Percentiles rank a stretch among this genome's conserved stretches.
These are phyloP conservation scores for Sebastes alutus DNA, from an alignment of 2,797 vertebrate genomes.

Conservation along the genomic window DNA sequence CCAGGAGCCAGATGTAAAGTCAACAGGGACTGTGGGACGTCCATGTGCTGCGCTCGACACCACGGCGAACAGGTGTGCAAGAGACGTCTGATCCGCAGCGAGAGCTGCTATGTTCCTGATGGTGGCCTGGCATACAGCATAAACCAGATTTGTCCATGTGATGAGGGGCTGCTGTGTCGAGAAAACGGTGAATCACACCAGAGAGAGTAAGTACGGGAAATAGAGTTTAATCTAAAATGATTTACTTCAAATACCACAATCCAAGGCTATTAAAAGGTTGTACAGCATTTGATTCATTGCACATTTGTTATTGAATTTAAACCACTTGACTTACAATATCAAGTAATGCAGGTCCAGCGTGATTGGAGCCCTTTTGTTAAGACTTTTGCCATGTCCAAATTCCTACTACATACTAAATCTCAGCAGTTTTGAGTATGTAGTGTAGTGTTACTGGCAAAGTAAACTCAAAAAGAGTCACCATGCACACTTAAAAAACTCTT, in stretches of 20 bases:
- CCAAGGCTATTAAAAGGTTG: neutral
- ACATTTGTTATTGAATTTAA: neutral
- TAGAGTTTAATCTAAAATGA: neutral
- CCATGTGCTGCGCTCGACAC: conserved; percentile 87
- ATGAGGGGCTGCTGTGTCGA: conserved; percentile 85
- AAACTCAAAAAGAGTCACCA: too few relatives aligned
- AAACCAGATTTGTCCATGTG: conserved; percentile 89
- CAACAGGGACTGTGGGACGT: conserved; percentile 83
- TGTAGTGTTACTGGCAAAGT: neutral
- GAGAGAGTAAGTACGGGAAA: conserved; percentile 82
- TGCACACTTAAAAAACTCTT: neutral
- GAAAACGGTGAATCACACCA: conserved; percentile 39
- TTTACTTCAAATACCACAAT: neutral
- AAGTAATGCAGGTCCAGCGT: neutral
- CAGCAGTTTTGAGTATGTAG: neutral
- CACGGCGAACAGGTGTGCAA: conserved; percentile 89
- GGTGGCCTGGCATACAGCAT: conserved; percentile 90
- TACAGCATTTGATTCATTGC: neutral
- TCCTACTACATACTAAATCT: neutral
- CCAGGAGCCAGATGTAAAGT: conserved; percentile 87
- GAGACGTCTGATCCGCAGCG: conserved; percentile 70
- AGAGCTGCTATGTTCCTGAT: conserved; percentile 86
- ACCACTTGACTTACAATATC: neutral
- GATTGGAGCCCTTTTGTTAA: neutral
- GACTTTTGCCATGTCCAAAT: neutral